A percentile compares a stretch with the other conserved stretches of the same genome.
Evolutionary conservation across 1,140 invertebrate species (phyloP).

Genomic region (Drosophila subpulchrella): DNA sequence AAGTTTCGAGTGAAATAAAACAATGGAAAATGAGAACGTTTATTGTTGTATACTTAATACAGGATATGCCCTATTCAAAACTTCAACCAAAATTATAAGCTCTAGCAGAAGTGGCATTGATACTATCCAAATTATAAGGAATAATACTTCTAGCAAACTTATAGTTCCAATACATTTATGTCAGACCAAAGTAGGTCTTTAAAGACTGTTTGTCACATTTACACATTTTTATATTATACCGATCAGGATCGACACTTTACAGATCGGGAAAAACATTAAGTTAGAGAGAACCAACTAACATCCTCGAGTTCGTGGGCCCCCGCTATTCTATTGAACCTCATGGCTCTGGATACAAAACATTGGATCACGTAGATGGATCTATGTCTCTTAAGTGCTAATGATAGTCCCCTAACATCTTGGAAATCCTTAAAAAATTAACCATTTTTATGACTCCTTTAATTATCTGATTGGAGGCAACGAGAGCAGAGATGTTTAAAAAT

Average conservation of each 20-base stretch:
- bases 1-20: slow-evolving; percentile 56
- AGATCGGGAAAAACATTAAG: not conserved
- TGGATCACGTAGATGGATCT: not conserved
- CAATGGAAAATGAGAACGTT: slow-evolving; percentile 2
- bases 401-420: too few species aligned
- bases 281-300: not conserved
- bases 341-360: not conserved
- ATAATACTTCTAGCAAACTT: too few species aligned
- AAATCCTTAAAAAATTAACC: not conserved
- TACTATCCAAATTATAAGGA: too few species aligned
- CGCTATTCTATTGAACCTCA: not conserved
- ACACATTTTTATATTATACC: not conserved
- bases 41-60: not conserved
- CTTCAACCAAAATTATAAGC: too few species aligned
- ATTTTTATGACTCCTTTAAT: not conserved
- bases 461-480: too few species aligned
- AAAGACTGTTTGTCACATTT: too few species aligned
- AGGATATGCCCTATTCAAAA: too few species aligned
- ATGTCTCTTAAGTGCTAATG: not conserved
- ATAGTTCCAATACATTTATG: not conserved
- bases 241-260: not conserved
- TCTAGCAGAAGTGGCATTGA: too few species aligned
- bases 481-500: not conserved
- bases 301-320: not conserved
- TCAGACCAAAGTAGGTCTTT: not conserved